Evolutionary conservation across 2,797 vertebrate genomes (phyloP), one percentile per base, ranked within the genome.

Genomic region (Chaetophractus vellerosus): DNA sequence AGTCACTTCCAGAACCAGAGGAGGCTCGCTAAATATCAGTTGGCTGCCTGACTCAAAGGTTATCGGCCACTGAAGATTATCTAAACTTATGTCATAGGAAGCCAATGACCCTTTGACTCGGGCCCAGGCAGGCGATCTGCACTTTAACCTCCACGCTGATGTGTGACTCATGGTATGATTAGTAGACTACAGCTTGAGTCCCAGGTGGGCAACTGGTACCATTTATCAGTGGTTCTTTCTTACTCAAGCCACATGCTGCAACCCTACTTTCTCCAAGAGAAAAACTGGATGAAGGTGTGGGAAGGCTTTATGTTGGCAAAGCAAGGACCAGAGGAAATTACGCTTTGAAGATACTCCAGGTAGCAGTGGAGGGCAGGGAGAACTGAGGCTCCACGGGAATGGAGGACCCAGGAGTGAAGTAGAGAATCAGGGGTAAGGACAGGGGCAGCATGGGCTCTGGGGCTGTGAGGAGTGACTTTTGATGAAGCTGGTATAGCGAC

Each of bases 41-140:
- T 11, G 23, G n/a, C n/a, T 33, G n/a, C 48, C 74, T 69, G 41
- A 68, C 50, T 78, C 93, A n/a, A 59, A 80, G 88, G 68, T 81
- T 3, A 63, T 59, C 68, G 38, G 26, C 55, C n/a, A 5, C 31
- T 68, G 21, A 19, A n/a, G 33, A 26, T 45, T 4, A 8, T 19
- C 69, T 64, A 76, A 86, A 10, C 72, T 63, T n/a, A 50, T 1
- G 66, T 66, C 75, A 28, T 5, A 72, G 76, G n/a, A 61, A 55
- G 63, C 24, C 33, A 71, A 36, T 36, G 3, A 9, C 24, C 63
- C 61, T n/a, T 31, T 11, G 64, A 38, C 55, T 64, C 59, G 2
- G 84, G 69, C 19, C 9, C 9, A 33, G 21, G 21, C 26, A 23
- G 68, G 38, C 0, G 9, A 41, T 26, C 64, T 38, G 84, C 38